Evolutionary conservation across 2,888 invertebrate species (phyloP).

Genomic region (Bombylius discolor): DNA sequence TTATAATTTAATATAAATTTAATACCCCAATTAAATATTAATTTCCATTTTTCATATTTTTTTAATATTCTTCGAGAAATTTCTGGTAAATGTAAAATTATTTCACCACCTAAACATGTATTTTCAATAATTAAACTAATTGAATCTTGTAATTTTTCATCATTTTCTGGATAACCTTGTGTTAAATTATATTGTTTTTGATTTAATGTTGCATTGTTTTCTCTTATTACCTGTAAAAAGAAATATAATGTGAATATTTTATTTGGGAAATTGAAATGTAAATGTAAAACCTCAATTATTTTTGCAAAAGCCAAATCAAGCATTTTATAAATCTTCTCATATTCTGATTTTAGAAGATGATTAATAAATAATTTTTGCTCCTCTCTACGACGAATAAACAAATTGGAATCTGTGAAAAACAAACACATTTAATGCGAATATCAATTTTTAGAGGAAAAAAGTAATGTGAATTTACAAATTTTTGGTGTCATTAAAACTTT

Average conservation of each 20-base stretch:
- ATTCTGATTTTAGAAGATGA: slow-evolving; percentile 14
- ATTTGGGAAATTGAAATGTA: no score
- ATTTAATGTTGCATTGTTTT: slow-evolving; percentile 15
- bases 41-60: slow-evolving; percentile 14
- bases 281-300: slow-evolving; percentile 16
- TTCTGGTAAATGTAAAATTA: slow-evolving; percentile 20
- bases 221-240: slow-evolving; percentile 14
- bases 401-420: slow-evolving; percentile 14
- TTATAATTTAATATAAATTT: slow-evolving; percentile 15
- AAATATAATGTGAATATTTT: no score
- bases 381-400: slow-evolving; percentile 15
- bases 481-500: neutral
- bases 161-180: slow-evolving; percentile 13
- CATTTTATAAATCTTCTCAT: slow-evolving; percentile 19
- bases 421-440: neutral
- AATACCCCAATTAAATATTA: slow-evolving; percentile 17
- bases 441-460: neutral
- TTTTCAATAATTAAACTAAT: slow-evolving; percentile 15
- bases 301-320: slow-evolving; percentile 16
- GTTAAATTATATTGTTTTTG: slow-evolving; percentile 9
- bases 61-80: slow-evolving; percentile 15
- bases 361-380: slow-evolving; percentile 17
- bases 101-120: slow-evolving; percentile 13
- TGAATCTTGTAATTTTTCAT: slow-evolving; percentile 13
- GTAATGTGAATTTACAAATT: neutral